These are phyloP conservation scores for Antitype chi DNA, from an alignment of 2,888 invertebrate genomes.

Conservation along the genomic window DNA sequence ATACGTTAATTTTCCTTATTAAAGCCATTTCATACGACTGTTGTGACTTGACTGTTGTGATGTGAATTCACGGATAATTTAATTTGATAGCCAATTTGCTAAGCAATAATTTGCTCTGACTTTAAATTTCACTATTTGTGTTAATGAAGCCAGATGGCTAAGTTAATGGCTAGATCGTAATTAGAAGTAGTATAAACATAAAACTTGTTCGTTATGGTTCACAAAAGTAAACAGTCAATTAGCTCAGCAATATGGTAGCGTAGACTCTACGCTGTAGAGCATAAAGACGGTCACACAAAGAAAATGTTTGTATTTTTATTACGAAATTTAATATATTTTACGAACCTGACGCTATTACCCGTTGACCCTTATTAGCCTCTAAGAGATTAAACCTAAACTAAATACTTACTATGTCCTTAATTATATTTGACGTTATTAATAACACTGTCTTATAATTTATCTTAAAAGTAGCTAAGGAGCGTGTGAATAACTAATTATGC, in stretches of 20 bases:
- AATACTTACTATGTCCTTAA: constrained; percentile 3
- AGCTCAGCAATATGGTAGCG: neutral
- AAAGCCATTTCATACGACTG: neutral
- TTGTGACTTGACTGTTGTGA: too few relatives aligned
- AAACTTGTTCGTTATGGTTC: constrained; percentile 15
- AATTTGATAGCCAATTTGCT: neutral
- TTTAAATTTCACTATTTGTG: neutral
- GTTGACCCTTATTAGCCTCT: neutral
- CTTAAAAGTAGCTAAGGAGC: constrained; percentile 7
- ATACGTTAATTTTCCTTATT: neutral
- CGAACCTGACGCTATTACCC: neutral
- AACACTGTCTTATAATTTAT: constrained; percentile 29
- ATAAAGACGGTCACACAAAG: neutral
- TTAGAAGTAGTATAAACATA: neutral
- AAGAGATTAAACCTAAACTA: neutral
- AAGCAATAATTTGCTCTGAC: neutral
- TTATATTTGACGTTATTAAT: constrained; percentile 26
- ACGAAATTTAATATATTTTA: neutral
- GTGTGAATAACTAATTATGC: constrained; percentile 37
- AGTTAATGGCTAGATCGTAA: constrained; percentile 4
- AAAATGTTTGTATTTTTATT: neutral
- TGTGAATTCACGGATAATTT: neutral
- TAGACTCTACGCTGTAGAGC: too few relatives aligned
- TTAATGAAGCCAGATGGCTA: neutral
- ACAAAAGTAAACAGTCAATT: constrained; percentile 6